Evolutionary conservation across 2,888 invertebrate species (phyloP), one percentile per base, ranked within the genome.

Genomic region (Drosophila falleni): DNA sequence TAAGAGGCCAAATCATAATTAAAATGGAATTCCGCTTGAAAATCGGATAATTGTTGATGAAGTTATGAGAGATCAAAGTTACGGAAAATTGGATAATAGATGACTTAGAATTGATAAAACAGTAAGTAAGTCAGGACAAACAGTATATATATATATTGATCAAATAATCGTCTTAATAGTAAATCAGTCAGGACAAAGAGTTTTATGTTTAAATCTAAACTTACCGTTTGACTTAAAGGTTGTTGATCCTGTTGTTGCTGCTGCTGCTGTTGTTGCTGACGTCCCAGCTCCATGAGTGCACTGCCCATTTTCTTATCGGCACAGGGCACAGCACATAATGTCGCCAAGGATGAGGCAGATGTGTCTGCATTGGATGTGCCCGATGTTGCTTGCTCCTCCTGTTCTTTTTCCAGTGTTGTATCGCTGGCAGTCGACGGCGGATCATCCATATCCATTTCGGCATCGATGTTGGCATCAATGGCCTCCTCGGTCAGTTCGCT

Each of bases 401-500:
- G 39, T 26, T 68, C 75, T 41, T 72, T 74, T 9, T 80, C 82
- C 0, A 65, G 50, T 0, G 49, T 41, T 3, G 64, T 44, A 44
- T 77, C 77, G 42, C 77, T 77, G 44, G 77, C 63, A 19, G 55
- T 63, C n/a, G 92, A 91, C 0, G 92, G 91, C 13, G 92, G 91
- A 82, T 94, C 95, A 80, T 96, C 96, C 82, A 96, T 94, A 88
- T 96, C 96, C 31, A 90, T 84, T 88, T 96, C 96, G 50, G 95
- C 95, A 59, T 95, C 96, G 11, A 96, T 94, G 82, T 97, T 96
- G 80, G 96, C 96, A 86, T 97, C 95, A 79, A 97, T 94, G 67
- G 95, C 95, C 90, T 97, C 97, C 85, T 95, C 95, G 0, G 96
- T 96, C 67, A 97, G 95, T 53, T 95, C 95, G 23, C 95, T 94